phyloP scores from a whole-genome alignment of 2,888 invertebrate genomes.

The Diploptera punctata region DNA sequence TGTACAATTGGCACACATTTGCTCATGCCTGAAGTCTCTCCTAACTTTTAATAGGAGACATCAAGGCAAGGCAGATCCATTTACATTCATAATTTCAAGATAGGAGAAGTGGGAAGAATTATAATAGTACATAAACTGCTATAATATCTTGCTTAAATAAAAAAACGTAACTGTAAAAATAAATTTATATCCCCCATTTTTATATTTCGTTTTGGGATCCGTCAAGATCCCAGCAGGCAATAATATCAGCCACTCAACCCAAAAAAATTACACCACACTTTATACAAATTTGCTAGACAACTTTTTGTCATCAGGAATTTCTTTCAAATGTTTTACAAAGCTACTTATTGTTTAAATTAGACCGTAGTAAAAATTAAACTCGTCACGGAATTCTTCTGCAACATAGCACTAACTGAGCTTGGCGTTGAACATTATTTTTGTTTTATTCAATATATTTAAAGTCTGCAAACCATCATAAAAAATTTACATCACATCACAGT shows the following conservation, averaged over 20 bases:
- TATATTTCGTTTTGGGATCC: conserved; percentile 28
- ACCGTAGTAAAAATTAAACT: conserved; percentile 44
- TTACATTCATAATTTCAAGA: conserved; percentile 24
- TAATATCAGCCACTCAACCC: conserved; percentile 43
- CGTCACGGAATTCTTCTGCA: conserved; percentile 39
- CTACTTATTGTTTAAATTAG: conserved; percentile 44
- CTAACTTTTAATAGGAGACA: conserved; percentile 14
- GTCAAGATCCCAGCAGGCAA: conserved; percentile 36
- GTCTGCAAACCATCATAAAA: conserved; percentile 43
- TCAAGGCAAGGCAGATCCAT: conserved; percentile 28
- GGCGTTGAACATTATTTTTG: conserved; percentile 35
- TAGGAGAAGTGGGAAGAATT: conserved; percentile 24
- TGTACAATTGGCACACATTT: conserved; percentile 43
- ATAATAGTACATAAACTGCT: conserved; percentile 26
- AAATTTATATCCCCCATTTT: conserved; percentile 36
- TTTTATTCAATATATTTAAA: conserved; percentile 40
- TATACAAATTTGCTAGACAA: conserved; percentile 43
- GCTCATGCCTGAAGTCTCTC: conserved; percentile 23
- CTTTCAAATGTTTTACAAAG: conserved; percentile 43
- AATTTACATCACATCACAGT: conserved; percentile 42
- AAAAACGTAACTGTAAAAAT: conserved; percentile 38
- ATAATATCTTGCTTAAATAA: conserved; percentile 34
- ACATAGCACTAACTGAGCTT: conserved; percentile 44
- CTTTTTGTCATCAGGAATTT: conserved; percentile 35
- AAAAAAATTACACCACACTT: conserved; percentile 44